Percentiles rank a stretch among this genome's conserved stretches.
These are phyloP conservation scores for Phycodurus eques DNA, from an alignment of 2,113 vertebrate genomes.

Conservation along the genomic window DNA sequence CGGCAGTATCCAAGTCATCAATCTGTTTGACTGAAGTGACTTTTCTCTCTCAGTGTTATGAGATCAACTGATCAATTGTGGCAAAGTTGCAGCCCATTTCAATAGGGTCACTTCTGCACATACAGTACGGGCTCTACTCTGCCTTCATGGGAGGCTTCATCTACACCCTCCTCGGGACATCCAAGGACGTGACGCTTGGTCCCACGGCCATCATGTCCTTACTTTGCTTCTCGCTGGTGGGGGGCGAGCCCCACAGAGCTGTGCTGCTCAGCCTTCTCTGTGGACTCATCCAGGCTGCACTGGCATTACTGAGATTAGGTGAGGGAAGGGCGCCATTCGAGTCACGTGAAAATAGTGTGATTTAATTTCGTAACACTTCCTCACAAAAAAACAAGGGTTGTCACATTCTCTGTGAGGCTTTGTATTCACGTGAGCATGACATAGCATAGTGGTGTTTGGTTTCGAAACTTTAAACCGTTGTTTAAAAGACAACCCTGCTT, in stretches of 20 bases:
- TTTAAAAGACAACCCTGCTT: neutral
- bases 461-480: neutral
- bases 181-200: conserved; percentile 94
- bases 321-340: conserved; percentile 36
- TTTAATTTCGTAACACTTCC: conserved; percentile 1
- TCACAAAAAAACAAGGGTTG: conserved; percentile 3
- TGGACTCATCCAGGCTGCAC: conserved; percentile 83
- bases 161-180: conserved; percentile 89
- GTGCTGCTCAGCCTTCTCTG: conserved; percentile 86
- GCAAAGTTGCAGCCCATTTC: neutral
- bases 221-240: conserved; percentile 83
- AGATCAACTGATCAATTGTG: neutral
- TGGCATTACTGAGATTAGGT: conserved; percentile 88
- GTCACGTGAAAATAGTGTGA: conserved; percentile 23
- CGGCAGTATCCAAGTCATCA: neutral
- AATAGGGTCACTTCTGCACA: neutral
- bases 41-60: neutral
- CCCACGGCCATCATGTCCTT: conserved; percentile 98
- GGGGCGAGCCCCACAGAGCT: conserved; percentile 75
- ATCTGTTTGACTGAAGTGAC: neutral
- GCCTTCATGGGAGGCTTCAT: conserved; percentile 93
- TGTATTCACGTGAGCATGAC: neutral
- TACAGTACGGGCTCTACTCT: conserved; percentile 92
- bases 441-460: neutral
- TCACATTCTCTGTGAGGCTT: neutral